Evolutionary conservation across 2,888 invertebrate genomes (phyloP).

Genomic region (Dryobota labecula): DNA sequence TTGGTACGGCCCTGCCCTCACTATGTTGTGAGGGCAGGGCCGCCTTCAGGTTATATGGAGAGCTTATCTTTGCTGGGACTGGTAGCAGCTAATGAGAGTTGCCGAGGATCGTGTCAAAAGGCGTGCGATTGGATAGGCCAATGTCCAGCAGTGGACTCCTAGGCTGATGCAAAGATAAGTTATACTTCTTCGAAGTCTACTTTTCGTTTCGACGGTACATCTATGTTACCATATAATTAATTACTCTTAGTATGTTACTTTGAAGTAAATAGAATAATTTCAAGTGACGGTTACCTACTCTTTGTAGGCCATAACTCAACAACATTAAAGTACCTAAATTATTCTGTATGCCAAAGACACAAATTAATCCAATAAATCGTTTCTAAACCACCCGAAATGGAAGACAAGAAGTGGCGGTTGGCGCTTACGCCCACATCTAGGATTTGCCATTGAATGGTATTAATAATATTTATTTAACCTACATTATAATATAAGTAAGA

Average conservation of each 20-base stretch:
- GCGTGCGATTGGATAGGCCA: no score
- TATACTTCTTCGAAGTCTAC: background rate
- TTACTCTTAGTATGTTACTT: no score
- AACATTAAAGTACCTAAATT: conserved; percentile 1
- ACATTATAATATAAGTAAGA: conserved; percentile 21
- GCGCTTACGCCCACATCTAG: conserved; percentile 60
- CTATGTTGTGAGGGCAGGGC: background rate
- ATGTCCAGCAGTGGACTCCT: background rate
- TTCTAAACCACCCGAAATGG: conserved; percentile 47
- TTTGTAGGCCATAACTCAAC: conserved; percentile 2
- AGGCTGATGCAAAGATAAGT: background rate
- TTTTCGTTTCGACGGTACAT: background rate
- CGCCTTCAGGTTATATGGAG: no score
- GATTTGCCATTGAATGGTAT: conserved; percentile 56
- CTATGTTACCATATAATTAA: no score
- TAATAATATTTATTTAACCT: conserved; percentile 49
- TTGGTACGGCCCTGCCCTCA: no score
- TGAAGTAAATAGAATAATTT: conserved; percentile 2
- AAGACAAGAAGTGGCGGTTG: conserved; percentile 44
- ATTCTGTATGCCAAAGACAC: conserved; percentile 24
- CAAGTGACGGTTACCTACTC: background rate
- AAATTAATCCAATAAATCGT: conserved; percentile 42
- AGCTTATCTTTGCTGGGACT: no score
- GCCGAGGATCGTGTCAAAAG: background rate
- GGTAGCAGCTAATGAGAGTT: no score